A percentile compares a stretch with the other conserved stretches of the same genome.
Conservation (phyloP, 1,140 invertebrate genomes). For the Vanessa atalanta region DNA sequence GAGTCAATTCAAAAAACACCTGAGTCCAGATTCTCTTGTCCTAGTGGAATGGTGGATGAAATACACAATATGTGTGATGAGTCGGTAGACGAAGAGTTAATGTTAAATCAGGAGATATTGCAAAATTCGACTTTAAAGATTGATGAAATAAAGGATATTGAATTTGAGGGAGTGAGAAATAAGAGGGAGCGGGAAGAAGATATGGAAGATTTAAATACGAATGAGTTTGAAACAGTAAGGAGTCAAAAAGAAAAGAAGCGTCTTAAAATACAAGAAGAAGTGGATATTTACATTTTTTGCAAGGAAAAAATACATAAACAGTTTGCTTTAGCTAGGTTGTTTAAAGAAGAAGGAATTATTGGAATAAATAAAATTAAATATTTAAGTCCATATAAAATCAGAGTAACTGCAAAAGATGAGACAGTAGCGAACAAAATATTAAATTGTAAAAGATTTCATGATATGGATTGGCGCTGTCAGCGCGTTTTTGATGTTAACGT, state of each 20-base stretch:
- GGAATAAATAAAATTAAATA: constrained; percentile 1
- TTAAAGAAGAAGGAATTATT: constrained; percentile 1
- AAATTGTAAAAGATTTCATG: no score
- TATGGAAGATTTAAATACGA: not conserved
- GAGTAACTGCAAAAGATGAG: no score
- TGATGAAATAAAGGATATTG: no score
- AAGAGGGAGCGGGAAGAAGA: not conserved
- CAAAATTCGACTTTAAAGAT: no score
- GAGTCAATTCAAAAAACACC: not conserved
- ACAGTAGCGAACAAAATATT: no score
- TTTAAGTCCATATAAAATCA: constrained; percentile 3
- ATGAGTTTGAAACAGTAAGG: not conserved
- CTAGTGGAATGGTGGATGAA: no score
- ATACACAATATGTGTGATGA: no score
- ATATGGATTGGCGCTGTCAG: no score
- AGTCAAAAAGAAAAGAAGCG: constrained; percentile 1
- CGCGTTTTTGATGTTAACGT: no score
- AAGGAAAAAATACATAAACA: not conserved
- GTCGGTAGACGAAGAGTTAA: no score
- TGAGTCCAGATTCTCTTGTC: not conserved
- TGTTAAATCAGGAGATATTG: no score
- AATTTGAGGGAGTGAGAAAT: not conserved
- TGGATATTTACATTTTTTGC: not conserved
- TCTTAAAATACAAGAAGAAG: not conserved
- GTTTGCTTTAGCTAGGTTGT: not conserved